Evolutionary conservation across 2,113 vertebrate genomes (phyloP).

Genomic region (Acrocephalus arundinaceus): DNA sequence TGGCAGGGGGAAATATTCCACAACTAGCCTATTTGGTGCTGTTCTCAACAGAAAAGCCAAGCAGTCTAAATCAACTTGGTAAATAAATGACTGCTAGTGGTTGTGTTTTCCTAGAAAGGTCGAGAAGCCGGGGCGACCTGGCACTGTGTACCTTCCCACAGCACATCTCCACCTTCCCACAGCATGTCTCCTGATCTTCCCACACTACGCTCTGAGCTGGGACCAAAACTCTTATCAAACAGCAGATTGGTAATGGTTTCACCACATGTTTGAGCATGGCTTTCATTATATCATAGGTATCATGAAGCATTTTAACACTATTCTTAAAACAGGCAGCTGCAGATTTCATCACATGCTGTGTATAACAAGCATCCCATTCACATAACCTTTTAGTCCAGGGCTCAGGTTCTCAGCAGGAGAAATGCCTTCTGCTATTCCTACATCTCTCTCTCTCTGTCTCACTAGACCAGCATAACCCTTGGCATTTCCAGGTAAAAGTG

Average conservation of each 20-base stretch:
- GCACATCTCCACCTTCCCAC: neutral
- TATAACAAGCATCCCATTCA: neutral
- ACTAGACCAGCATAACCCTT: neutral
- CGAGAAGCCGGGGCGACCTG: neutral
- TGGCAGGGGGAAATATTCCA: neutral
- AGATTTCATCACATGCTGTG: neutral
- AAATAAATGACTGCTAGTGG: neutral
- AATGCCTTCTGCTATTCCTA: neutral
- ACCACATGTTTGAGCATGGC: neutral
- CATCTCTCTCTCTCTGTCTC: neutral
- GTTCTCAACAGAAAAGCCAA: neutral
- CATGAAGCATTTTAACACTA: neutral
- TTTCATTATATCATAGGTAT: neutral
- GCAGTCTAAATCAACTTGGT: neutral
- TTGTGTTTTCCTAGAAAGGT: slow-evolving; percentile 8
- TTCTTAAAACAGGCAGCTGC: neutral
- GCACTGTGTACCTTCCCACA: slow-evolving; percentile 1
- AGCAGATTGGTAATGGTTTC: neutral
- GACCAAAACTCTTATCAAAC: neutral
- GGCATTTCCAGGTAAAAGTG: neutral
- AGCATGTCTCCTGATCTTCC: neutral
- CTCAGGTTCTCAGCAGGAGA: neutral
- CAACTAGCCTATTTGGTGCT: neutral
- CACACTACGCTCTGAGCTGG: neutral
- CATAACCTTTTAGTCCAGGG: neutral